Conservation (phyloP, 2,888 invertebrate genomes). For the Rhagonycha lutea region DNA sequence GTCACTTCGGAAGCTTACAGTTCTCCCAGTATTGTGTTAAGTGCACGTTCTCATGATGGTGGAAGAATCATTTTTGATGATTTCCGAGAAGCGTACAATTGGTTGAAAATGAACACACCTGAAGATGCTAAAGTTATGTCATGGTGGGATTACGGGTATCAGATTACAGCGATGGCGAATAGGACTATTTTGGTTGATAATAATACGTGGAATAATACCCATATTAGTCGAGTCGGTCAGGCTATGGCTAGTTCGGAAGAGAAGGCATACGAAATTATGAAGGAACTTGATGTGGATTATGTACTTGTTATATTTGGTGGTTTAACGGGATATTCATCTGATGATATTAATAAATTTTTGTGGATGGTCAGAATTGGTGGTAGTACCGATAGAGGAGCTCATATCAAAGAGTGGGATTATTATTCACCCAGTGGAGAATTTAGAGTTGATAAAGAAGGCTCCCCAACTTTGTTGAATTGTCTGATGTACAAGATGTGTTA, state of each 20-base stretch:
- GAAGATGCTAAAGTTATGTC: conserved; percentile 97
- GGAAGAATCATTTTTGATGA: conserved; percentile 96
- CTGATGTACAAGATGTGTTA: conserved; percentile 99
- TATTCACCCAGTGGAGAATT: conserved; percentile 96
- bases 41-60: conserved; percentile 78
- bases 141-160: conserved; percentile 99
- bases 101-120: conserved; percentile 94
- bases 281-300: conserved; percentile 95
- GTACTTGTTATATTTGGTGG: conserved; percentile 98
- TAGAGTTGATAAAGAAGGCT: conserved; percentile 92
- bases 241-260: conserved; percentile 98
- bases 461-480: conserved; percentile 89
- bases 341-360: conserved; percentile 98
- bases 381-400: conserved; percentile 90
- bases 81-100: conserved; percentile 97
- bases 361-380: conserved; percentile 98
- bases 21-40: conserved; percentile 86
- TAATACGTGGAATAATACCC: conserved; percentile 99
- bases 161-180: conserved; percentile 99
- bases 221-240: conserved; percentile 94
- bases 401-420: conserved; percentile 96
- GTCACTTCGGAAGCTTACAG: conserved; percentile 99
- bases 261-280: conserved; percentile 97
- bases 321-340: conserved; percentile 97
- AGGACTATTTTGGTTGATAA: conserved; percentile 95